Percentiles rank a stretch among this genome's conserved stretches.
Evolutionary conservation across 2,113 vertebrate genomes (phyloP).

Genomic region (Xenopus borealis): DNA sequence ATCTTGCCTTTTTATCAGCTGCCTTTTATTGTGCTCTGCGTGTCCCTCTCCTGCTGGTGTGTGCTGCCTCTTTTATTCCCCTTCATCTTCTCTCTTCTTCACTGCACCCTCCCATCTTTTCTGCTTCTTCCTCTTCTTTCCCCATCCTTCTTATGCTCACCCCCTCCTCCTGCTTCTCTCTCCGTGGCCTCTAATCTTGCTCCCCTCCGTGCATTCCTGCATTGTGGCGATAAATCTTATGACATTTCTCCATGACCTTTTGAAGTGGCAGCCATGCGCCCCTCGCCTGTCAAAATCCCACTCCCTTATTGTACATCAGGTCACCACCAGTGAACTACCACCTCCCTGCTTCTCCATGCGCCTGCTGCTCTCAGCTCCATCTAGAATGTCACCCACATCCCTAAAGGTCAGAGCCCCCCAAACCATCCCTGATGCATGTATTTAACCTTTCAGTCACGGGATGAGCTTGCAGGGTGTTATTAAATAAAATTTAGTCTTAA

Average conservation of each 20-base stretch:
- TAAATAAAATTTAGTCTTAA: too few relatives aligned
- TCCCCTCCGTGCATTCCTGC: constrained; percentile 21
- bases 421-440: too few relatives aligned
- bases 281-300: constrained; percentile 26
- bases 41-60: too few relatives aligned
- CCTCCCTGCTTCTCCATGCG: background rate
- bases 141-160: background rate
- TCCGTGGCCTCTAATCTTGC: background rate
- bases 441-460: too few relatives aligned
- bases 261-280: constrained; percentile 33
- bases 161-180: background rate
- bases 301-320: constrained; percentile 15
- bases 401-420: constrained; percentile 21
- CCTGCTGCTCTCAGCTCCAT: constrained; percentile 20
- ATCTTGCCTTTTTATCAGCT: too few relatives aligned
- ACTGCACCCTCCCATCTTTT: background rate
- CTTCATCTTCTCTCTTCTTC: background rate
- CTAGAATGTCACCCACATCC: constrained; percentile 26
- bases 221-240: constrained; percentile 39
- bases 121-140: background rate
- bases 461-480: too few relatives aligned
- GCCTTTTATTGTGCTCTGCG: too few relatives aligned
- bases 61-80: too few relatives aligned
- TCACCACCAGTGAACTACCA: constrained; percentile 2
- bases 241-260: constrained; percentile 45